Conservation (phyloP, 2,113 vertebrate species). For the Corythoichthys haematopterus region DNA sequence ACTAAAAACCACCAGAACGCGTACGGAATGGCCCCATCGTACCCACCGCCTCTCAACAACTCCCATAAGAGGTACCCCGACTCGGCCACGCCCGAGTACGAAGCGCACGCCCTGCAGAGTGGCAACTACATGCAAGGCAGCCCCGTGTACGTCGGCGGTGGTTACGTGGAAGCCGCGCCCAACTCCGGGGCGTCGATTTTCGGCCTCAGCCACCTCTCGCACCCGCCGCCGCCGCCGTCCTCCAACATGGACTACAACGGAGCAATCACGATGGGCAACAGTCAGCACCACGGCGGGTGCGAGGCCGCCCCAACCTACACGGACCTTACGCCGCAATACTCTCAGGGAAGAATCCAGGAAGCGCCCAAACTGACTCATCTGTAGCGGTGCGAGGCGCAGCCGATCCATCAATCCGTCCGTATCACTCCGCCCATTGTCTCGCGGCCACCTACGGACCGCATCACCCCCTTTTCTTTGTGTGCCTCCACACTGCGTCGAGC, state of each 20-base stretch:
- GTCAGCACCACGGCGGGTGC: slow-evolving; percentile 90
- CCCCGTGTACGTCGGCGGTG: slow-evolving; percentile 92
- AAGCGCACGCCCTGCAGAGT: slow-evolving; percentile 87
- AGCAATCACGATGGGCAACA: slow-evolving; percentile 86
- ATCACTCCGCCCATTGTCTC: slow-evolving; percentile 71
- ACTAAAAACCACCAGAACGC: slow-evolving; percentile 88
- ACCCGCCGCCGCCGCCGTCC: slow-evolving; percentile 78
- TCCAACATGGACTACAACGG: slow-evolving; percentile 91
- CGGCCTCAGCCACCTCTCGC: slow-evolving; percentile 89
- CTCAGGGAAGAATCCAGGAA: slow-evolving; percentile 99
- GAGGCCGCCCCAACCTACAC: slow-evolving; percentile 92
- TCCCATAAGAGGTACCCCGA: slow-evolving; percentile 89
- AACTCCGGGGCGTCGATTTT: slow-evolving; percentile 89
- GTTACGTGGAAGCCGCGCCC: slow-evolving; percentile 89
- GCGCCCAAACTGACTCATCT: slow-evolving; percentile 97
- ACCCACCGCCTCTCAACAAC: slow-evolving; percentile 81
- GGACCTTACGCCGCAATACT: slow-evolving; percentile 95
- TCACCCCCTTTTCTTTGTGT: slow-evolving; percentile 59
- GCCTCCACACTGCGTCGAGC: slow-evolving; percentile 61
- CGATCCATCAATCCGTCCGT: slow-evolving; percentile 7
- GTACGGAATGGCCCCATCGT: slow-evolving; percentile 86
- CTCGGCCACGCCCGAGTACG: slow-evolving; percentile 88
- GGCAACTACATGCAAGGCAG: slow-evolving; percentile 93
- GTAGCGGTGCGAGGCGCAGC: slow-evolving; percentile 75
- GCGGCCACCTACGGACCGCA: slow-evolving; percentile 57